Base-by-base conservation (phyloP, 2,113 vertebrate genomes). In the Podarcis raffonei region DNA sequence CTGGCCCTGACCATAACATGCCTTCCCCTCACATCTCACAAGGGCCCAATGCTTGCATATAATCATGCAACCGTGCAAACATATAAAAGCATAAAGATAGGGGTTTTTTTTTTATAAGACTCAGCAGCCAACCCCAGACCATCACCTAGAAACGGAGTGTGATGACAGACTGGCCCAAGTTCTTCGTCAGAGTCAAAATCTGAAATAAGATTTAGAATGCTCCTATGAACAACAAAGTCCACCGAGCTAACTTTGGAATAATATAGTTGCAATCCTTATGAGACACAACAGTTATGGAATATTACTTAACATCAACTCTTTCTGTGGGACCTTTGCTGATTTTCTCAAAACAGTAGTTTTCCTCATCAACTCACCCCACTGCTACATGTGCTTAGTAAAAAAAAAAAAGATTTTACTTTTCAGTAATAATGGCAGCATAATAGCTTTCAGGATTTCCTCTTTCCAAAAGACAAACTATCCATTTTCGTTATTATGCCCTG, bases 131-230 rank as follows among this genome's bases (percentile, higher is more conserved):
- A 91, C 92, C 93, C 93, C 93, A 92, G 92, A 95, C 92, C 94
- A 94, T 97, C 97, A 97, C 97, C 97, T 97, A 97, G 96, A 94
- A 93, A 96, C 92, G 96, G 93, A 83, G 94, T 89, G 92, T 97
- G 96, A 94, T 94, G 96, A 96, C 93, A 97, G 95, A 97, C 95
- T 91, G 96, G 96, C 92, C 94, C 96, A 91, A 96, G 95, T 92
- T 97, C 97, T 95, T 97, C 97, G 74, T 97, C 97, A 93, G 97
- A 97, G 95, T 97, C 97, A 96, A 97, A 95, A 97, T 97, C 97
- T 98, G 97, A 93, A 97, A 98, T 95, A 95, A 97, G 96, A 97
- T 96, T 95, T 95, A 96, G 96, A 97, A 96, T 92, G 94, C 93
- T 96, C 96, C 96, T 94, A 93, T 97, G 30, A 97, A 96, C 89